Evolutionary conservation across 2,888 invertebrate species (phyloP).

Genomic region (Chalcis sispes): DNA sequence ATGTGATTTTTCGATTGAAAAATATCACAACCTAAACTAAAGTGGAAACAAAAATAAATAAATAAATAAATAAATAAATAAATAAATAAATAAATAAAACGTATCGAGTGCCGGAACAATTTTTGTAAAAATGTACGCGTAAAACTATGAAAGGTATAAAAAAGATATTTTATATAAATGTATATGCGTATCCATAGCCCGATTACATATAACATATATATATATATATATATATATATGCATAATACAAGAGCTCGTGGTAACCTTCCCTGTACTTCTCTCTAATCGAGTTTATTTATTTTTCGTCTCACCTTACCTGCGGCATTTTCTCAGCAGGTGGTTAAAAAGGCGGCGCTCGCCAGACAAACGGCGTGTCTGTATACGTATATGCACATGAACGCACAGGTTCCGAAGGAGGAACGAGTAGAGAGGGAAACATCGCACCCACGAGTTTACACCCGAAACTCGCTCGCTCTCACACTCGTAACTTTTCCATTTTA

Average conservation of each 20-base stretch:
- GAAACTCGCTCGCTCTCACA: conserved; percentile 33
- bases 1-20: too few relatives aligned
- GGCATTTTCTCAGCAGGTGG: conserved; percentile 54
- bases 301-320: conserved; percentile 43
- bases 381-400: conserved; percentile 8
- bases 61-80: conserved; percentile 19
- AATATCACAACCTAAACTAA: too few relatives aligned
- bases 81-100: background rate
- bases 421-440: conserved; percentile 11
- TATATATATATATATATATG: too few relatives aligned
- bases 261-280: too few relatives aligned
- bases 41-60: too few relatives aligned
- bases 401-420: conserved; percentile 32
- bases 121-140: too few relatives aligned
- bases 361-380: background rate
- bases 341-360: conserved; percentile 24
- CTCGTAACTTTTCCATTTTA: conserved; percentile 49
- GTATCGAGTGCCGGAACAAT: too few relatives aligned
- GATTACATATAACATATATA: too few relatives aligned
- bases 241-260: too few relatives aligned
- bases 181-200: too few relatives aligned
- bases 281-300: conserved; percentile 41
- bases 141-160: too few relatives aligned
- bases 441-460: background rate
- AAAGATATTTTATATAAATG: too few relatives aligned